Base-by-base conservation (phyloP, 2,888 invertebrate genomes). In the Epinotia demarniana region DNA sequence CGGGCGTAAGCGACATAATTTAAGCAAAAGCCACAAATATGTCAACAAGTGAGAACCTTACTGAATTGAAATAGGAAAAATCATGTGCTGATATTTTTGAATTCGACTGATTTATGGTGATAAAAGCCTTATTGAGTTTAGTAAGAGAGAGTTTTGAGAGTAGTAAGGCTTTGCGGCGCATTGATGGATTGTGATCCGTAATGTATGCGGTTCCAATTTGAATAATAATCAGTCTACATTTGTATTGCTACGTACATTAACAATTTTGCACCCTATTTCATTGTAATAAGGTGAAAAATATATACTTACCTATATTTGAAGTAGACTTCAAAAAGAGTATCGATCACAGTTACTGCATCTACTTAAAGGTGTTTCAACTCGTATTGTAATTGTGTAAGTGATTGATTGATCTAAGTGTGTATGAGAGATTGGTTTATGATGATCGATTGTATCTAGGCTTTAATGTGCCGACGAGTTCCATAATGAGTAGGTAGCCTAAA, bases 111-210 rank as follows among this genome's bases (percentile, higher is more conserved):
- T 49, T 66, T 6, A 13, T 4, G 27, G 23, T 49, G 19, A 46
- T 13, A 16, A n/a, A 16, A 9, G n/a, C 3, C 27, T 13, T 66
- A 55, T 55, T 39, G 12, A 39, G 16, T 39, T 39, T 19, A 55
- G 39, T 12, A 53, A 53, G 18, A 18, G n/a, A n/a, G 19, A 3
- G 19, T 3, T 27, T 27, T 1, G 23, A 27, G 23, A 3, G n/a
- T 27, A 27, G 39, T 19, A 39, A 49, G 11, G 23, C 46, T 12
- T 53, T 46, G 16, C 27, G 39, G 33, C 46, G 46, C n/a, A 69
- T 68, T 69, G 69, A 69, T 69, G 69, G 69, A 58, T 69, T n/a
- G 46, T 12, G 18, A 60, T 60, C 43, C n/a, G 16, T 69, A 46
- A 60, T 69, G 43, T 60, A 69, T 69, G 58, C 68, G 23, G 53